Evolutionary conservation across 2,888 invertebrate genomes (phyloP).

Genomic region (Gymnosoma rotundatum): DNA sequence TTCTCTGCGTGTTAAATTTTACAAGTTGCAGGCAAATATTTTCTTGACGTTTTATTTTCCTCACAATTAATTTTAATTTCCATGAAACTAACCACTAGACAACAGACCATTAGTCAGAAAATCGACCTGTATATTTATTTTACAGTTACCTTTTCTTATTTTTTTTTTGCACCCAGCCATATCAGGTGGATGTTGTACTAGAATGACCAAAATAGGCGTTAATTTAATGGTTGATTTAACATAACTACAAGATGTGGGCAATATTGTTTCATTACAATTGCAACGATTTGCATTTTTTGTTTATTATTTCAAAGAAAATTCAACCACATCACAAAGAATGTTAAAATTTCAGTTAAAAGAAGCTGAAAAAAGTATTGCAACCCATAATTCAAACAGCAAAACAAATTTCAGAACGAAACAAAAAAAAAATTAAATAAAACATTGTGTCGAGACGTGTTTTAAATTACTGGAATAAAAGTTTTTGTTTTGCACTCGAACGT

Average conservation of each 20-base stretch:
- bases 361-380: constrained; percentile 19
- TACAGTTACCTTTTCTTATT: constrained; percentile 14
- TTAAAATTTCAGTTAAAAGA: constrained; percentile 15
- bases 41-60: background rate
- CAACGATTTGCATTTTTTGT: constrained; percentile 13
- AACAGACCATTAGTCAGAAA: constrained; percentile 31
- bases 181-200: constrained; percentile 22
- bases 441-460: constrained; percentile 51
- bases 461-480: constrained; percentile 47
- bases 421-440: constrained; percentile 24
- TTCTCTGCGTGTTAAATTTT: too few relatives aligned
- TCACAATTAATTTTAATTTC: constrained; percentile 22
- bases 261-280: constrained; percentile 60
- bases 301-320: constrained; percentile 29
- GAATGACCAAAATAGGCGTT: constrained; percentile 60
- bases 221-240: constrained; percentile 63
- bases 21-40: background rate
- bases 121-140: constrained; percentile 36
- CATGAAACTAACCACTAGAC: constrained; percentile 20
- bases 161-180: background rate
- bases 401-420: constrained; percentile 26
- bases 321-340: constrained; percentile 15
- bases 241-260: constrained; percentile 43
- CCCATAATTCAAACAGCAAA: constrained; percentile 55
- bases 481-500: constrained; percentile 61